phyloP scores from a whole-genome alignment of 2,797 vertebrate species.

The Falco rusticolus region DNA sequence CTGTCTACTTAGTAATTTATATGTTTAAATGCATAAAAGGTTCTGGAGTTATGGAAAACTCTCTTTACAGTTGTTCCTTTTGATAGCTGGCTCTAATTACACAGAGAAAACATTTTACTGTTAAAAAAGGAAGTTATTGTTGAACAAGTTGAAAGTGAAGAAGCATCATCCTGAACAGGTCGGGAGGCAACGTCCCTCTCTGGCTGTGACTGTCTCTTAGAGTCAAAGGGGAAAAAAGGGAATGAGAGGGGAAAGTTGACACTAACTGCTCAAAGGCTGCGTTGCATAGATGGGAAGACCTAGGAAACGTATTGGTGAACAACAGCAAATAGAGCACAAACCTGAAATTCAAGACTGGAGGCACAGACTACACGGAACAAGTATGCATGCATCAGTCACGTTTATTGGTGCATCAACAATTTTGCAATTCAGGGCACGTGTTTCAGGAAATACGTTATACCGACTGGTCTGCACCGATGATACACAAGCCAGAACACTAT shows the following conservation, averaged over 20 bases:
- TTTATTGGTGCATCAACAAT: neutral
- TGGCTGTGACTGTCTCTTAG: rapidly evolving
- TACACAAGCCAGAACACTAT: neutral
- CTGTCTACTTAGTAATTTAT: neutral
- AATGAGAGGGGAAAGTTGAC: neutral
- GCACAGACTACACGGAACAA: neutral
- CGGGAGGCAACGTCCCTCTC: rapidly evolving
- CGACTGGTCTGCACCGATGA: neutral
- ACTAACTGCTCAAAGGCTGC: neutral
- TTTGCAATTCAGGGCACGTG: neutral
- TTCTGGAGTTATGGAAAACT: neutral
- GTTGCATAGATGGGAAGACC: rapidly evolving
- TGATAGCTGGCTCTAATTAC: neutral
- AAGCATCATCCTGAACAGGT: no score
- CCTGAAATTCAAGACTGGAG: neutral
- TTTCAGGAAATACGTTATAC: neutral
- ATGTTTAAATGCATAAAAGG: neutral
- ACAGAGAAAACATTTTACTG: neutral
- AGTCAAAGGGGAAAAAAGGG: neutral
- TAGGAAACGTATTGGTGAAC: neutral
- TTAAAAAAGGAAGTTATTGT: neutral
- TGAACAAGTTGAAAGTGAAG: neutral
- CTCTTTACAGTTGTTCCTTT: neutral
- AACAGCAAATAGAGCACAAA: neutral
- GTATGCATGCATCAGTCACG: neutral